These are phyloP conservation scores for Pseudomyrmex flavicornis DNA, from an alignment of 1,140 invertebrate species.

Conservation along the genomic window DNA sequence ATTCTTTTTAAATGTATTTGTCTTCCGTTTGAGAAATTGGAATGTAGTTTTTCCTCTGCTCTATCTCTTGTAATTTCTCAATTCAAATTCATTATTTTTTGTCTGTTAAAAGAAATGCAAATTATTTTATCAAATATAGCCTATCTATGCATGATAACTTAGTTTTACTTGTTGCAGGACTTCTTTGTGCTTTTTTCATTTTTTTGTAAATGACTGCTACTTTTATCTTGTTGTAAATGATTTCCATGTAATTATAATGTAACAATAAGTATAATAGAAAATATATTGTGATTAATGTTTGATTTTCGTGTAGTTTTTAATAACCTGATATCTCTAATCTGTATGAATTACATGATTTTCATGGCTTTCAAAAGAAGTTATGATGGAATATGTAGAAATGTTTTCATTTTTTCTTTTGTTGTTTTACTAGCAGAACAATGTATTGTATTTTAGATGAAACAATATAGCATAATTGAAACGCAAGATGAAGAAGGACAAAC, in stretches of 20 bases:
- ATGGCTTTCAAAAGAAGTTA: background rate
- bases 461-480: constrained; percentile 4
- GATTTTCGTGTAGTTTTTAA: constrained; percentile 1
- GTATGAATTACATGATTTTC: background rate
- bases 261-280: background rate
- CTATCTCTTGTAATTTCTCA: background rate
- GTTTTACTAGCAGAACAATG: background rate
- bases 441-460: background rate
- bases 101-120: background rate
- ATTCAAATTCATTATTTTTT: background rate
- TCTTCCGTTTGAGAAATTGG: background rate
- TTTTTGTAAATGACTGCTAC: too few relatives aligned
- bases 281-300: background rate
- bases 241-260: too few relatives aligned
- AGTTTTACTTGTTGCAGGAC: too few relatives aligned
- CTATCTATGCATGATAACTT: too few relatives aligned
- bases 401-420: background rate
- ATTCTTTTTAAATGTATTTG: constrained; percentile 11
- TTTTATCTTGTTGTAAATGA: background rate
- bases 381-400: background rate
- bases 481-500: background rate
- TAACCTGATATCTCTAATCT: background rate
- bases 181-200: too few relatives aligned
- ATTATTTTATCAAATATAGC: background rate
- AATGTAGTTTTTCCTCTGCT: constrained; percentile 14